Evolutionary conservation across 1,140 invertebrate species (phyloP), one percentile per base, ranked within the genome.

Genomic region (Nixonia krombeini): DNA sequence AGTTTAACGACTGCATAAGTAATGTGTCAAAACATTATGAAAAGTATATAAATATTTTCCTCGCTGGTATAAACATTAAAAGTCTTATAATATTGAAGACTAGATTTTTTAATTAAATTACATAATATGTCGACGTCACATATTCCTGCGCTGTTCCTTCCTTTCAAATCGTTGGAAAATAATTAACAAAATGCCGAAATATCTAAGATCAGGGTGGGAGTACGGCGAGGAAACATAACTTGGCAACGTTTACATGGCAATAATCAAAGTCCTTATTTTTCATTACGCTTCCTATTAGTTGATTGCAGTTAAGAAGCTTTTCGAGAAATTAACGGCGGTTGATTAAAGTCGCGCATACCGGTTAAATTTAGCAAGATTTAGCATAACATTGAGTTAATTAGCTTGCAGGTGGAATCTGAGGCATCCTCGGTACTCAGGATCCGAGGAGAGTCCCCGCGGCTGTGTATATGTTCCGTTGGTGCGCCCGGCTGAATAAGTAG

Each of bases 341-440:
- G 38, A 63, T 49, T 50, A 41, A 42, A 66, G 45, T 59, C 50
- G 29, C 53, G 53, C 50, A 50, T 51, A 40, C 12, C 37, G 40
- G 52, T 75, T 75, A 75, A 78, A 76, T 78, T 78, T 75, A 73
- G 71, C 66, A 44, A 40, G 70, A 76, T 72, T 82, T 78, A 73
- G 75, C 78, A 79, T 80, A 80, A 78, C 74, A 70, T 70, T 67
- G 63, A 73, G 77, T 79, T 82, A 81, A 82, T 82, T 82, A 82
- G 76, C 67, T 63, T 42, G 47, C 57, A 72, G 63, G 67, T 61
- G 79, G 79, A 81, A 82, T 82, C 69, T 73, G 75, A 73, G 72
- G 79, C 58, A 80, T 76, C 58, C 70, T 37, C 23, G 51, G 51
- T 21, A 37, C 31, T 25, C 13, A n/a, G 28, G 40, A 29, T 40